phyloP scores from a whole-genome alignment of 2,113 vertebrate genomes.

The Lates calcarifer region DNA sequence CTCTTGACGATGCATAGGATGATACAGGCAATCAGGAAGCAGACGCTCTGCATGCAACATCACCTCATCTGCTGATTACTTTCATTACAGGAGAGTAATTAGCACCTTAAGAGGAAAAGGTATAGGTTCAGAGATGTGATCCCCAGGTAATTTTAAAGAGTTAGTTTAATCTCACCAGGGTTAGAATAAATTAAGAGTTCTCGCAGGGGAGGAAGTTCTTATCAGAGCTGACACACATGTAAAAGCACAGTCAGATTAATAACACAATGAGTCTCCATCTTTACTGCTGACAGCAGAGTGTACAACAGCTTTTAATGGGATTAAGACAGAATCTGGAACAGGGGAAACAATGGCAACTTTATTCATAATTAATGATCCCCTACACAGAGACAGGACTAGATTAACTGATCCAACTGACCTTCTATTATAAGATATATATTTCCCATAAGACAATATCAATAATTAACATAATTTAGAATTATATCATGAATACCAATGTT shows the following conservation, averaged over 20 bases:
- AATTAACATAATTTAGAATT: too few species aligned
- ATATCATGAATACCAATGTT: too few species aligned
- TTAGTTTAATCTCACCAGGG: conserved; percentile 64
- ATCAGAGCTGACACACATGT: conserved; percentile 43
- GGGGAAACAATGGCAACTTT: conserved; percentile 7
- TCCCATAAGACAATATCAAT: too few species aligned
- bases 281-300: too few species aligned
- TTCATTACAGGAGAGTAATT: conserved; percentile 78
- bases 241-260: conserved; percentile 21
- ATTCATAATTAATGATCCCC: not conserved
- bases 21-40: conserved; percentile 72
- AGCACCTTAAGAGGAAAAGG: conserved; percentile 67
- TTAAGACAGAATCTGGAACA: not conserved
- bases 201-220: conserved; percentile 42
- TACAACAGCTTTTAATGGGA: not conserved
- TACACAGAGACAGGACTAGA: not conserved
- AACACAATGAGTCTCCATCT: not conserved
- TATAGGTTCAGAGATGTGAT: conserved; percentile 55
- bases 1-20: conserved; percentile 58
- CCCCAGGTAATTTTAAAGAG: conserved; percentile 63
- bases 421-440: too few species aligned
- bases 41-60: conserved; percentile 49
- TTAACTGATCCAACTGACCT: not conserved
- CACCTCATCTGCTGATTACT: conserved; percentile 71
- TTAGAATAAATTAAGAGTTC: conserved; percentile 59